Base-by-base conservation (phyloP, 64 coral and sea anemone genomes). In the Pocillopora verrucosa region DNA sequence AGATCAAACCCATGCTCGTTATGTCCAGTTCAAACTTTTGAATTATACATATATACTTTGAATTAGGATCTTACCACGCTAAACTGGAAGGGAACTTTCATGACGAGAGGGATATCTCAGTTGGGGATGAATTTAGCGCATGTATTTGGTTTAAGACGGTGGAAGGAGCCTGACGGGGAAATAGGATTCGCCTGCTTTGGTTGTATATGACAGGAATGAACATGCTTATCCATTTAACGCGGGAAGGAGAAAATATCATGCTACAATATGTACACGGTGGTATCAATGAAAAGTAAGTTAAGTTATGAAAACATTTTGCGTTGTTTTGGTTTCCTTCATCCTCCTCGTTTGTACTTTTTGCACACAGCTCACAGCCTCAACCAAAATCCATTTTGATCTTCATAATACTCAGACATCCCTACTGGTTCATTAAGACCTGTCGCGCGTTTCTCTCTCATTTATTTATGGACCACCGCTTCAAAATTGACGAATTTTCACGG, bases 121-220 rank as follows among this genome's bases (percentile, higher is more conserved):
- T 81, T 24, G 56, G 22, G 16, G 79, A 81, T 37, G 79, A 81
- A 16, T 25, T 81, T 13, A 81, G 59, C 36, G 63, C 79, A 11
- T 81, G 79, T n/a, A 81, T 81, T 58, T 81, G 79, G 79, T 16
- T 81, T 10, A 81, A 81, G 79, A 30, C 63, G 26, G 57, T 20
- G 63, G 79, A 81, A 36, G 79, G 59, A 63, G 34, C 20, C 13
- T 81, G 79, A 58, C 62, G 63, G 13, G 57, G 35, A 37, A 58
- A 81, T 5, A 9, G 15, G 9, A 24, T 34, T 62, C 9, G 16
- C 15, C 79, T 15, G 26, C 13, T 81, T 81, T 81, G 79, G 79
- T 5, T 81, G 59, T 25, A 81, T 16, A 81, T 81, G 79, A 10
- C 62, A 16, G 79, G 79, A 9, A 81, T 81, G 79, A 81, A 64